Evolutionary conservation across 2,797 vertebrate species (phyloP).

Genomic region (Pipistrellus nathusii): DNA sequence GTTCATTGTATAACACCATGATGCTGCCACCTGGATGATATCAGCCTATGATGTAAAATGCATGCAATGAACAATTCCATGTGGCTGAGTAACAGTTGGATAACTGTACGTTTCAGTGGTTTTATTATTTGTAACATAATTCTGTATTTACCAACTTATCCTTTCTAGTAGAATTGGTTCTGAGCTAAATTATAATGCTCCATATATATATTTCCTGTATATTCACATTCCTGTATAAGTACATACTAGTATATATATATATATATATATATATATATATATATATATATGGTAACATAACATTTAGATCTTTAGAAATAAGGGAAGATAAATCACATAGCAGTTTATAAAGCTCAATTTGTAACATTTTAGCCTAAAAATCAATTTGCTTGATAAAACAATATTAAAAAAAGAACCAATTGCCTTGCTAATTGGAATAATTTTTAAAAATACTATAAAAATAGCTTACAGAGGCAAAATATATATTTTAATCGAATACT

Average conservation of each 20-base stretch:
- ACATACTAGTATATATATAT: too few species aligned
- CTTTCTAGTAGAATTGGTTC: constrained; percentile 21
- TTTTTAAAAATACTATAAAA: constrained; percentile 50
- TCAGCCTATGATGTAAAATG: background rate
- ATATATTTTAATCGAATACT: constrained; percentile 57
- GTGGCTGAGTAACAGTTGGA: background rate
- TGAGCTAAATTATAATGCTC: constrained; percentile 31
- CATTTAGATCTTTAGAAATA: constrained; percentile 19
- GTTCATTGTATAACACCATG: background rate
- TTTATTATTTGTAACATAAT: constrained; percentile 30
- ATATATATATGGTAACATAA: background rate
- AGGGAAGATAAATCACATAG: constrained; percentile 10
- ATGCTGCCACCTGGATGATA: too few species aligned
- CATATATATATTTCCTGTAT: background rate
- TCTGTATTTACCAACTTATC: background rate
- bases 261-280: background rate
- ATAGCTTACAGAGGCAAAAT: background rate
- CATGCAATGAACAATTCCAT: background rate
- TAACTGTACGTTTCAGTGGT: background rate
- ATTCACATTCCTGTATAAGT: background rate
- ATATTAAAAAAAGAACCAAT: constrained; percentile 24
- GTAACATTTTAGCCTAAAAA: background rate
- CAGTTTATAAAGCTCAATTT: constrained; percentile 2
- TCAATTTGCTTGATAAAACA: constrained; percentile 41
- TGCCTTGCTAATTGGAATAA: constrained; percentile 22